phyloP scores from a whole-genome alignment of 2,888 invertebrate species.

The Dryobotodes eremita region DNA sequence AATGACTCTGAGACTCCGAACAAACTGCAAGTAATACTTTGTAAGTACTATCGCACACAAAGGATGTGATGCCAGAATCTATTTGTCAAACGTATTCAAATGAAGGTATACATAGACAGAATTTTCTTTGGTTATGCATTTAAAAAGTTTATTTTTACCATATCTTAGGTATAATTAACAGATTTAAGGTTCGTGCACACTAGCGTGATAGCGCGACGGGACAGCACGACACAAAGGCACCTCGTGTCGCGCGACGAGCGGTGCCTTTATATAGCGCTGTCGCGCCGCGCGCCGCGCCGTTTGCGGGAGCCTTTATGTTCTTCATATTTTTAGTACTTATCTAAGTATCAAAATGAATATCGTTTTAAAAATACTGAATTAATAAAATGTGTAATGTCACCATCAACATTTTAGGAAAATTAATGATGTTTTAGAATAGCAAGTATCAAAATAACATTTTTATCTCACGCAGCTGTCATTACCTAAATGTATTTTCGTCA shows the following conservation, averaged over 20 bases:
- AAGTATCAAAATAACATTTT: conserved; percentile 12
- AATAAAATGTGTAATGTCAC: not conserved
- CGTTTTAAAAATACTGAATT: not conserved
- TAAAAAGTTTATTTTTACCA: not conserved
- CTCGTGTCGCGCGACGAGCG: no score
- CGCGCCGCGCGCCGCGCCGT: no score
- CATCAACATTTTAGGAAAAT: not conserved
- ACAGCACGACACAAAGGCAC: no score
- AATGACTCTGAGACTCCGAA: not conserved
- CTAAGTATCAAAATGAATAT: not conserved
- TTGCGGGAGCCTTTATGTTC: no score
- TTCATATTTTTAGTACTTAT: not conserved
- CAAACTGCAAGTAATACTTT: conserved; percentile 3
- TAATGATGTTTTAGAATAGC: not conserved
- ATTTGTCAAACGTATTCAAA: conserved; percentile 2
- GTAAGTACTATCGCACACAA: conserved; percentile 2
- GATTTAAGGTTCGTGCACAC: not conserved
- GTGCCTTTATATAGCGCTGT: no score
- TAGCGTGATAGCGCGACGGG: no score
- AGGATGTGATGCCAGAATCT: not conserved
- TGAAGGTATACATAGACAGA: not conserved
- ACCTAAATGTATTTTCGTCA: conserved; percentile 41
- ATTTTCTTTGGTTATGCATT: no score
- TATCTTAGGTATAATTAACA: not conserved
- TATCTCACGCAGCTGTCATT: conserved; percentile 26